Evolutionary conservation across 2,888 invertebrate species (phyloP), one percentile per base, ranked within the genome.

Genomic region (Drosophila birchii): DNA sequence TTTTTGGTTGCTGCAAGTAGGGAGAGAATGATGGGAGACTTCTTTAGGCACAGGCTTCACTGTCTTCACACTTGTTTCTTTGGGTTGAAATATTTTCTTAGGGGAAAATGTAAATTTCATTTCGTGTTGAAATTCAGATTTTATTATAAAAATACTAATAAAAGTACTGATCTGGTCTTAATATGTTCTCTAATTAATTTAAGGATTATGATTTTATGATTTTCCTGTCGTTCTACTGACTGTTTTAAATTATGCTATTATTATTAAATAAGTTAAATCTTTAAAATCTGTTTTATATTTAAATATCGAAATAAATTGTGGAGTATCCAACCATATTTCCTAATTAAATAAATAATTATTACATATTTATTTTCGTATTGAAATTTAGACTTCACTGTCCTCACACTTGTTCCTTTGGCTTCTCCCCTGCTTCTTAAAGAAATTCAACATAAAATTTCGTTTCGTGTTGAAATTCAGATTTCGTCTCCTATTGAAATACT

Each of bases 401-500:
- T n/a, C 38, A 43, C 64, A 64, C 64, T 64, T 64, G 64, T 64
- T 44, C 36, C 51, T 32, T 36, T 11, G 32, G 7, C 34, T 20
- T 36, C 9, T 23, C 16, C 29, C 11, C 11, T 20, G 36, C 44
- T 18, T 32, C 34, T 26, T 39, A 1, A 26, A n/a, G 9, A 47
- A 18, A 36, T n/a, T 14, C 29, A 38, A 64, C 38, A 36, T 44
- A n/a, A 23, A n/a, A 63, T 64, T 68, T 55, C 68, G 36, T 43
- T 55, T 36, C 41, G 45, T 68, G 55, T 64, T 49, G 47, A 68
- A 68, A 68, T 43, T 69, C 69, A 29, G 41, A 68, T 68, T 68
- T 68, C 56, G 67, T 69, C 47, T 36, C 29, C 29, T 49, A 11
- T 49, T 29, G 69, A 69, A 68, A 68, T 45, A 59, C 44, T 69